phyloP scores from a whole-genome alignment of 2,113 vertebrate species.

The Apteryx mantelli region DNA sequence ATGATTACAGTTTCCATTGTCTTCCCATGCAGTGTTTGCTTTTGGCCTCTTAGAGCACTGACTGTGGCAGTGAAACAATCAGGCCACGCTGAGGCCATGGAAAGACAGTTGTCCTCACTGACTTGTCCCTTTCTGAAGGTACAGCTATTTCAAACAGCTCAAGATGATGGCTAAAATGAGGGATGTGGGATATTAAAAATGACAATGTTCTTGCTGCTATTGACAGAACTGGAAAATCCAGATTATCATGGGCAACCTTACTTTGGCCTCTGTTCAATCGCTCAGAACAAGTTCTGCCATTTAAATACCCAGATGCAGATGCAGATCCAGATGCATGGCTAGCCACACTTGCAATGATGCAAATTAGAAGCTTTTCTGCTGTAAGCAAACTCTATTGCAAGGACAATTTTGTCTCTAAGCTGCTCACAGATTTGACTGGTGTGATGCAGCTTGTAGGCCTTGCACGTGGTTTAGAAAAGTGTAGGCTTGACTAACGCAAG shows the following conservation, averaged over 20 bases:
- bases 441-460: neutral
- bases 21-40: accelerated
- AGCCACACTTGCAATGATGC: neutral
- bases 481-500: neutral
- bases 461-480: neutral
- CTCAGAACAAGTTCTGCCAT: neutral
- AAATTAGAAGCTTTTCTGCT: neutral
- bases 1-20: neutral
- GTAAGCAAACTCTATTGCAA: neutral
- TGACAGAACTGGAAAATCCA: neutral
- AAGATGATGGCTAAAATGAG: neutral
- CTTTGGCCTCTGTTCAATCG: neutral
- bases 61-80: neutral
- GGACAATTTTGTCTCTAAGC: neutral
- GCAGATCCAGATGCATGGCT: neutral
- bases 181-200: neutral
- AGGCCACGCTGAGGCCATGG: neutral
- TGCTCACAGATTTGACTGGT: neutral
- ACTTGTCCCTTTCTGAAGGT: neutral
- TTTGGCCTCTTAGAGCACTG: neutral
- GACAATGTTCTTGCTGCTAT: neutral
- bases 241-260: neutral
- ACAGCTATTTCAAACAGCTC: neutral
- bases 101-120: neutral
- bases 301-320: neutral